Percentiles rank a stretch among this genome's conserved stretches.
Evolutionary conservation across 2,888 invertebrate species (phyloP).

Genomic region (Branchellion lobata): DNA sequence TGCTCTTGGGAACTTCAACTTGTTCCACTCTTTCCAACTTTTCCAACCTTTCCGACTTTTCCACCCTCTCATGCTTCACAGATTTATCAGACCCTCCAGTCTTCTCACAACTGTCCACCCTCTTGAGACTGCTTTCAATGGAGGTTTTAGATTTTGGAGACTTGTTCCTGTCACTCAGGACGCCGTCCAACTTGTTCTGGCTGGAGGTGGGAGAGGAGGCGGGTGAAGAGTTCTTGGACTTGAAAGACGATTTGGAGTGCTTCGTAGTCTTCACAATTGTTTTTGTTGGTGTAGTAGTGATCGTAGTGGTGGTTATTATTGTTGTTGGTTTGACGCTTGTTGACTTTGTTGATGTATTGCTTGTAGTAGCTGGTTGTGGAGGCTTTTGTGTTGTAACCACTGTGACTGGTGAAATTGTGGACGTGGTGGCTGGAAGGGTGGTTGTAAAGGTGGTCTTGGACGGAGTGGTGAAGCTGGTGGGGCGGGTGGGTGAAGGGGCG

Average conservation of each 20-base stretch:
- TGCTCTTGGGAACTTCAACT: not conserved
- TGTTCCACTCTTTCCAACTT: too few species aligned
- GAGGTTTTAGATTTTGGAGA: not conserved
- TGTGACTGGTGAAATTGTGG: not conserved
- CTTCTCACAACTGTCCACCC: too few species aligned
- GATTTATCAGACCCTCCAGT: too few species aligned
- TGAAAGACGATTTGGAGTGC: not conserved
- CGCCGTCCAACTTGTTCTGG: too few species aligned
- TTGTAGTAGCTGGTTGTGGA: not conserved
- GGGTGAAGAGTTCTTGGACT: not conserved
- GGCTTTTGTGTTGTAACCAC: not conserved
- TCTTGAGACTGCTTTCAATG: not conserved
- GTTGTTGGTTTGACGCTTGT: not conserved
- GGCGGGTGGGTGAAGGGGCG: not conserved
- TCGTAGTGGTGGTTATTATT: not conserved
- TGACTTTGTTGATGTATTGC: not conserved
- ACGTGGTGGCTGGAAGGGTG: not conserved
- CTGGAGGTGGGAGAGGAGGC: too few species aligned
- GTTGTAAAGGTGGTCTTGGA: not conserved
- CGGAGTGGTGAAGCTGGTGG: not conserved
- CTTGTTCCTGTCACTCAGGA: not conserved
- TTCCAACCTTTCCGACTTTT: too few species aligned
- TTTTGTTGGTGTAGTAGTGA: not conserved
- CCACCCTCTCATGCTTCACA: too few species aligned
- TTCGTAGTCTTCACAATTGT: constrained; percentile 4